phyloP scores from a whole-genome alignment of 2,113 vertebrate genomes.

The Oreochromis niloticus region DNA sequence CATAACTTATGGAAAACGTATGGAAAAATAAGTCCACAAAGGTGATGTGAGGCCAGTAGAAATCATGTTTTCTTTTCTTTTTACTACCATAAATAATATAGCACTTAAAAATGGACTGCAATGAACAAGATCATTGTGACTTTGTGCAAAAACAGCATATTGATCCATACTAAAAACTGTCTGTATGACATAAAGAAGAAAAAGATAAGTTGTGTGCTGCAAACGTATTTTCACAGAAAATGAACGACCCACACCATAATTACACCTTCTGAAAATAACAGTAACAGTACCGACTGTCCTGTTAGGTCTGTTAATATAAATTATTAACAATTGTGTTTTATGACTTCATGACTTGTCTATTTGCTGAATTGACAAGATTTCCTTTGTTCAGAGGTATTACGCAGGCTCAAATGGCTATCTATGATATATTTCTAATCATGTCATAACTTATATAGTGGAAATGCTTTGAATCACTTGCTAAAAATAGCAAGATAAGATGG shows the following conservation, averaged over 20 bases:
- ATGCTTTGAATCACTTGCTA: background rate
- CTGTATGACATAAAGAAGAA: background rate
- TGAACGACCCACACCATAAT: background rate
- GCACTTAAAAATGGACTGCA: too few species aligned
- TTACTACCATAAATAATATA: background rate
- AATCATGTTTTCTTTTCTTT: background rate
- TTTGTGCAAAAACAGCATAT: background rate
- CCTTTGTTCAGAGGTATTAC: background rate
- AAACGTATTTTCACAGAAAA: background rate
- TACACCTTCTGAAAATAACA: background rate
- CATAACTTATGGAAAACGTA: accelerated
- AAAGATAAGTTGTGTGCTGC: background rate
- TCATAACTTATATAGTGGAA: background rate
- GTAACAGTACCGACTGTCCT: background rate
- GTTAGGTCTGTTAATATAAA: background rate
- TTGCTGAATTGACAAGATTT: background rate
- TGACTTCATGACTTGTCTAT: background rate
- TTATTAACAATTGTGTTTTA: background rate
- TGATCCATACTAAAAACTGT: background rate
- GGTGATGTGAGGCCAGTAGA: background rate
- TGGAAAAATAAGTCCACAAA: background rate
- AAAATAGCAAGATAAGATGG: background rate
- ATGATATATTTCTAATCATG: background rate
- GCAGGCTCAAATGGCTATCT: background rate
- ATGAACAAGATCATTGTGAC: background rate